Base-by-base conservation (phyloP, 2,113 vertebrate species). In the Phyllopteryx taeniolatus region DNA sequence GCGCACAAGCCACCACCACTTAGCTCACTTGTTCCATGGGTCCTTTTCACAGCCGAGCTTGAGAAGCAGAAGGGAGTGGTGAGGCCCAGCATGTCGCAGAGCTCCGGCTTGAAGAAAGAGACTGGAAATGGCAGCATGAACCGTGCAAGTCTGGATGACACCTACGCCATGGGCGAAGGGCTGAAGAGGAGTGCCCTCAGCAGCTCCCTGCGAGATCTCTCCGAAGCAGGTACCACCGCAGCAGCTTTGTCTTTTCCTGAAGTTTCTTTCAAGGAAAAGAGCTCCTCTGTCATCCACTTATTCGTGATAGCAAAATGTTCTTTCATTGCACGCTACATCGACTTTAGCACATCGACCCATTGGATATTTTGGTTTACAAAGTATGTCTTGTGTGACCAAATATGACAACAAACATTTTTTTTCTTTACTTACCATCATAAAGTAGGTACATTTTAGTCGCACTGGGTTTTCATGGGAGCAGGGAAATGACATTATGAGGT, bases 1-100 rank as follows among this genome's bases (percentile, higher is more conserved):
- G 17, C 14, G 44, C 4, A 12, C 12, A 47, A 76, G 70, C 66
- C 35, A 1, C 70, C 47, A 44, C 27, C 78, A 63, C 77, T 86
- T 64, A 85, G 67, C 67, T 67, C 73, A 60, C 17, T 73, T 27
- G 73, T 57, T 84, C 66, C 79, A 12, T 63, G 78, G 65, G 43
- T 65, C 5, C 51, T 67, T n/a, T 76, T 69, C 73, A 61, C 93
- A 99, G 98, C 97, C 8, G 98, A 99, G 88, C 92, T 99, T 51
- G 96, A 99, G 90, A 99, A 99, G 77, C 98, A 99, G 94, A 99
- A 99, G 78, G 98, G 98, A 0, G 93, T 98, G 35, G 95, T 98
- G 46, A 92, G 97, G 46, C 95, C 96, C 79, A 96, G 95, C 89
- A 96, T 97, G 91, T 97, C 96, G 49, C 98, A 98, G 83, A 96